phyloP scores from a whole-genome alignment of 2,113 vertebrate species.

The Hippocampus zosterae region DNA sequence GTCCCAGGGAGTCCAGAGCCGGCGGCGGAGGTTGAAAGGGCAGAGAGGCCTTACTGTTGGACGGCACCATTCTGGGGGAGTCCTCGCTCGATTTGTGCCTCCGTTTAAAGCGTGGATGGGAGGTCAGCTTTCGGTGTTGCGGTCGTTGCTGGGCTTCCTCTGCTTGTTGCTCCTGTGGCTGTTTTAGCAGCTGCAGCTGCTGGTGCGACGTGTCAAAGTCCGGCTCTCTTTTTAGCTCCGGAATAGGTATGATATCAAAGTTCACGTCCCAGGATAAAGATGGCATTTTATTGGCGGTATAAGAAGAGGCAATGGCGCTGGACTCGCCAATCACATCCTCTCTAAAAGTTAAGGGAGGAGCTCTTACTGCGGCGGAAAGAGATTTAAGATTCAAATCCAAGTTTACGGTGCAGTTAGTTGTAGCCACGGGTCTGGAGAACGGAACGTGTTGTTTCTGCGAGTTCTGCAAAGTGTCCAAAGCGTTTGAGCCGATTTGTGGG shows the following conservation, averaged over 20 bases:
- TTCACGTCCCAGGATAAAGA: constrained; percentile 69
- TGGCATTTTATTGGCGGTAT: constrained; percentile 63
- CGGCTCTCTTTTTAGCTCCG: constrained; percentile 54
- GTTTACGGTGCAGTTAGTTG: constrained; percentile 46
- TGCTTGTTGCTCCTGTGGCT: constrained; percentile 59
- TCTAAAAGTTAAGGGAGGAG: constrained; percentile 34
- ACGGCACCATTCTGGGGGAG: constrained; percentile 81
- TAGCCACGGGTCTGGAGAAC: constrained; percentile 43
- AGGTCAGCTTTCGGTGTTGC: constrained; percentile 83
- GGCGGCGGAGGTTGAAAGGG: constrained; percentile 81
- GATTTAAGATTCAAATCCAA: constrained; percentile 47
- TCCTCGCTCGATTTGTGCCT: constrained; percentile 93
- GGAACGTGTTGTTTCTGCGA: constrained; percentile 46
- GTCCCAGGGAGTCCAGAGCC: constrained; percentile 80
- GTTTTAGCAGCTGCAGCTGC: constrained; percentile 12
- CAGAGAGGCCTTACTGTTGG: constrained; percentile 81
- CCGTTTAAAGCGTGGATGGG: constrained; percentile 92
- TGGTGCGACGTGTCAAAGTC: constrained; percentile 54
- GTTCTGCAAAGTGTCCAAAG: constrained; percentile 72
- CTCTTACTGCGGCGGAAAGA: constrained; percentile 35
- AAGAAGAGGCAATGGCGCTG: constrained; percentile 44
- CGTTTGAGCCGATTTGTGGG: constrained; percentile 45
- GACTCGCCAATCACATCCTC: constrained; percentile 50
- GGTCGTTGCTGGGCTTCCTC: constrained; percentile 76
- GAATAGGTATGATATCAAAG: constrained; percentile 53